Evolutionary conservation across 2,797 vertebrate species (phyloP).

Genomic region (Pagetopsis macropterus): DNA sequence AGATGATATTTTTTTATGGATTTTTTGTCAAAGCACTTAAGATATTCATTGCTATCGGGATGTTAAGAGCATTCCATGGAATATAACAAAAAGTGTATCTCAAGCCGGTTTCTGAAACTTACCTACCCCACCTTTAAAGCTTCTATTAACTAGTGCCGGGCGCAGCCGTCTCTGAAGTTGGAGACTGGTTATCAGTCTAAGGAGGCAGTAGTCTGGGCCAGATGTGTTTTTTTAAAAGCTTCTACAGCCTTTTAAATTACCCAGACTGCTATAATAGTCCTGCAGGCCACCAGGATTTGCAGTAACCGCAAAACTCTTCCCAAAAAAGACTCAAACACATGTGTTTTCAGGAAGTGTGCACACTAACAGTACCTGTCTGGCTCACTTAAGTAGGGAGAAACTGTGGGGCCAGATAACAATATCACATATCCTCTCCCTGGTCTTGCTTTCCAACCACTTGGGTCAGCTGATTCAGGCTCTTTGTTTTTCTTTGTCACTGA

Average conservation of each 20-base stretch:
- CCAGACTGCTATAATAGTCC: constrained; percentile 24
- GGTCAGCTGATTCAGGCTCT: constrained; percentile 70
- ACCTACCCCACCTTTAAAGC: background rate
- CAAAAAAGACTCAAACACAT: background rate
- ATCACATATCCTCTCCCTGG: constrained; percentile 66
- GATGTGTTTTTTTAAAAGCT: constrained; percentile 59
- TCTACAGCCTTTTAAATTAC: constrained; percentile 41
- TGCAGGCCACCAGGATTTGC: constrained; percentile 24
- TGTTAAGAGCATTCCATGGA: too few species aligned
- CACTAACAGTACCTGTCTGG: background rate
- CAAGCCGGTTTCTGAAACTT: too few species aligned
- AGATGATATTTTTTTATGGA: too few species aligned
- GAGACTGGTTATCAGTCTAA: constrained; percentile 30
- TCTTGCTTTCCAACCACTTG: constrained; percentile 65
- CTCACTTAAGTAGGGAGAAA: constrained; percentile 19
- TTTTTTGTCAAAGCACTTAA: too few species aligned
- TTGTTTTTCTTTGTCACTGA: constrained; percentile 30
- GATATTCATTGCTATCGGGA: too few species aligned
- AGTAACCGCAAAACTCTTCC: background rate
- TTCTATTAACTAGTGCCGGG: constrained; percentile 2
- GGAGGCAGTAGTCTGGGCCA: constrained; percentile 46
- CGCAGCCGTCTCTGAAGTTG: constrained; percentile 23
- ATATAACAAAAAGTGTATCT: too few species aligned
- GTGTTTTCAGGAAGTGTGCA: background rate
- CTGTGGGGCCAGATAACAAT: constrained; percentile 58